A percentile compares a stretch with the other conserved stretches of the same genome.
phyloP scores from a whole-genome alignment of 2,888 invertebrate genomes.

The Trichogramma evanescens region DNA sequence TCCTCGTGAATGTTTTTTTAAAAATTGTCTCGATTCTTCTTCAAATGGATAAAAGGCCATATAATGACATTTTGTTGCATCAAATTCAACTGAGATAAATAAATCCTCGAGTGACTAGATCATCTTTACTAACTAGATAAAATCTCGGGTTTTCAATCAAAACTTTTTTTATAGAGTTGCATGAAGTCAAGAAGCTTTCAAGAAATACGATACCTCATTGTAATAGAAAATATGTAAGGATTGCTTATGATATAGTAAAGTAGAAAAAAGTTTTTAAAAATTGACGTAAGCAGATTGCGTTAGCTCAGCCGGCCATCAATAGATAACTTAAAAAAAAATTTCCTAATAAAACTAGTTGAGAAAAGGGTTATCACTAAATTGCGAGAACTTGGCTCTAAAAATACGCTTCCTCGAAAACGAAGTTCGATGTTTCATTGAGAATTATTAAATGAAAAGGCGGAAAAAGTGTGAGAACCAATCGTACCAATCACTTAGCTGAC shows the following conservation, averaged over 20 bases:
- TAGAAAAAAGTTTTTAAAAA: conserved; percentile 5
- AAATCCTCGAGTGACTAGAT: too few species aligned
- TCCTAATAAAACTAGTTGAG: too few species aligned
- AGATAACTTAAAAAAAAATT: conserved; percentile 8
- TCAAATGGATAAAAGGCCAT: too few species aligned
- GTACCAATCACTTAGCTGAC: background rate
- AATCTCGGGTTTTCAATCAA: too few species aligned
- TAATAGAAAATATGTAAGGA: background rate
- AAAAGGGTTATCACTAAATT: too few species aligned
- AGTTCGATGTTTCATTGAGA: conserved; percentile 19
- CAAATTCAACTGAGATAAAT: too few species aligned
- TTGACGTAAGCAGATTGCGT: conserved; percentile 14
- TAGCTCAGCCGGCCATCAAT: conserved; percentile 15
- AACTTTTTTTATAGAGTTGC: background rate
- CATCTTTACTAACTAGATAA: too few species aligned
- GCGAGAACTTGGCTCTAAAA: background rate
- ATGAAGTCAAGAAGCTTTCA: background rate
- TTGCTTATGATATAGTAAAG: background rate
- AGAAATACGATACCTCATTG: background rate
- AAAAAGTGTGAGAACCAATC: background rate
- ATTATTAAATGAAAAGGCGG: background rate
- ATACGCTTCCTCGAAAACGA: conserved; percentile 15
- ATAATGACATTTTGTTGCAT: too few species aligned
- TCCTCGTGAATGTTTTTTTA: too few species aligned
- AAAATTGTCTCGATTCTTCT: too few species aligned